Conservation (phyloP, 1,140 invertebrate species). For the Hormaphis cornu region DNA sequence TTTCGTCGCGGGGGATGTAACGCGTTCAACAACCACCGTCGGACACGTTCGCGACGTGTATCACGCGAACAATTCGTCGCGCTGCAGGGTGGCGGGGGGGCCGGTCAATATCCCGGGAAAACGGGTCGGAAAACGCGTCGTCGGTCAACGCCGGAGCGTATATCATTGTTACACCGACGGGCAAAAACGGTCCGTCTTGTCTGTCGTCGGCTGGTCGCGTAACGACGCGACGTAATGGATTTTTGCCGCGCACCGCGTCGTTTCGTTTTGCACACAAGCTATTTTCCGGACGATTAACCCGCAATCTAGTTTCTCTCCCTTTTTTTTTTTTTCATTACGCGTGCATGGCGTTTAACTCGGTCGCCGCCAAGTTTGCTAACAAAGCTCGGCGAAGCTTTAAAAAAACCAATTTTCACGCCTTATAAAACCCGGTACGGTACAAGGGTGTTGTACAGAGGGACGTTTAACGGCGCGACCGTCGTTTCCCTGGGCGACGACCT, state of each 20-base stretch:
- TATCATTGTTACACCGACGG: too few relatives aligned
- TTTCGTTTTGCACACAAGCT: background rate
- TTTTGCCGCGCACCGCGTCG: constrained; percentile 18
- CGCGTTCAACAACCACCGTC: too few relatives aligned
- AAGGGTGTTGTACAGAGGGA: background rate
- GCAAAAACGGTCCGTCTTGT: constrained; percentile 8
- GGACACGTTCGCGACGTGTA: background rate
- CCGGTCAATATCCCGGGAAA: too few relatives aligned
- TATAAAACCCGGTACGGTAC: background rate
- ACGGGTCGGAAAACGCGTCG: too few relatives aligned
- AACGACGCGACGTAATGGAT: background rate
- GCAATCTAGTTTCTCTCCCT: constrained; percentile 8
- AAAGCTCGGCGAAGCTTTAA: constrained; percentile 26
- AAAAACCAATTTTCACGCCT: constrained; percentile 20
- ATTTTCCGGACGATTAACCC: constrained; percentile 31
- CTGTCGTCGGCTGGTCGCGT: background rate
- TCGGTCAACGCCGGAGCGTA: too few relatives aligned
- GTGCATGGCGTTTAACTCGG: background rate
- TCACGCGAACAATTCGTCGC: too few relatives aligned
- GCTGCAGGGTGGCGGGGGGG: too few relatives aligned
- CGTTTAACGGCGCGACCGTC: too few relatives aligned
- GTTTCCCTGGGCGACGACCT: background rate
- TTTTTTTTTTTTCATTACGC: background rate
- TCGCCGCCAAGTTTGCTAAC: constrained; percentile 1
- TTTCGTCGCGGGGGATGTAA: too few relatives aligned